phyloP scores from a whole-genome alignment of 1,140 invertebrate genomes.

The Olivierus martensii region DNA sequence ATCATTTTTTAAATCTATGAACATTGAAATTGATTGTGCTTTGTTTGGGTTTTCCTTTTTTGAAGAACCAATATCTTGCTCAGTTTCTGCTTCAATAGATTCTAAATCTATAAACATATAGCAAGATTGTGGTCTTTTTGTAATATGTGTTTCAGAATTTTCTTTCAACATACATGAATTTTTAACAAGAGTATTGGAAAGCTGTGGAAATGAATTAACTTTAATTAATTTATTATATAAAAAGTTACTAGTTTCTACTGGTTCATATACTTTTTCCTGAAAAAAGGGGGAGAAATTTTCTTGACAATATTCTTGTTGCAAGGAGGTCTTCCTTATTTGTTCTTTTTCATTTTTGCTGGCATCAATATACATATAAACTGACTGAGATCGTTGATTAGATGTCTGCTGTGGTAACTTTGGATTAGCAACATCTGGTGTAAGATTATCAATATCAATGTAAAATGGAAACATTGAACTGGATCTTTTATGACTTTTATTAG shows the following conservation, averaged over 20 bases:
- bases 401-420: neutral
- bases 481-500: neutral
- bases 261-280: no score
- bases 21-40: constrained; percentile 11
- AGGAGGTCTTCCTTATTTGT: no score
- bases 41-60: neutral
- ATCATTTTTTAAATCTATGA: constrained; percentile 10
- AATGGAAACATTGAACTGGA: constrained; percentile 17
- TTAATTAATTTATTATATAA: no score
- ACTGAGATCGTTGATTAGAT: constrained; percentile 4
- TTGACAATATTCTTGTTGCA: no score
- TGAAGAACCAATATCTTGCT: neutral
- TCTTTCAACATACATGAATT: no score
- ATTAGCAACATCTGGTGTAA: constrained; percentile 2
- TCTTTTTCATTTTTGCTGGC: neutral
- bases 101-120: constrained; percentile 17
- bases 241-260: no score
- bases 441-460: constrained; percentile 15
- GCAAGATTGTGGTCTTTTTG: constrained; percentile 9
- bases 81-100: constrained; percentile 3
- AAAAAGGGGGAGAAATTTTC: no score
- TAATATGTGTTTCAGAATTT: neutral
- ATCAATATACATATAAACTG: constrained; percentile 15
- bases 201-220: no score
- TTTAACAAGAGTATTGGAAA: no score